These are phyloP conservation scores for Ifrita kowaldi DNA, from an alignment of 2,113 vertebrate genomes.

Conservation along the genomic window DNA sequence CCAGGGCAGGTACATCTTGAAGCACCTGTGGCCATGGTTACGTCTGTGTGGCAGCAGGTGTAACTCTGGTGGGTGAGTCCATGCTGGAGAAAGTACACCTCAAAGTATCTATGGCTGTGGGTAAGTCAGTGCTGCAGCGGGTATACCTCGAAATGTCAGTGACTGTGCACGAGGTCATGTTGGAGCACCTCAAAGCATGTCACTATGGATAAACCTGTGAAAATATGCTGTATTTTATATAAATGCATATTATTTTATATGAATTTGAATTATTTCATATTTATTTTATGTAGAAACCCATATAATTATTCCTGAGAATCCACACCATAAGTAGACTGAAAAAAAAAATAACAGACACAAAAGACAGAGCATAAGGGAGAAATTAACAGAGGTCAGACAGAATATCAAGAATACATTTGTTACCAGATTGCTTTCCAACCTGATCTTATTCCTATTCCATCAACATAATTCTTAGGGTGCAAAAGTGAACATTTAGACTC, in stretches of 20 bases:
- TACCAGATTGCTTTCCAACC: not conserved
- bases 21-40: not conserved
- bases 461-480: not conserved
- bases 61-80: not conserved
- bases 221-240: not conserved
- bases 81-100: not conserved
- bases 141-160: no score
- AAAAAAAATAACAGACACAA: not conserved
- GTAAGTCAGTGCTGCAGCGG: not conserved
- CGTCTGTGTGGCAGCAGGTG: not conserved
- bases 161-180: no score
- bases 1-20: not conserved
- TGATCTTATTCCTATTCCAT: not conserved
- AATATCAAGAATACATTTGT: not conserved
- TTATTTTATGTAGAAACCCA: not conserved
- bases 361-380: not conserved
- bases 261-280: not conserved
- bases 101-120: not conserved
- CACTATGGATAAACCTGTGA: not conserved
- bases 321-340: not conserved
- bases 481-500: not conserved
- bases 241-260: not conserved
- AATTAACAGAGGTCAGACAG: not conserved
- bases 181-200: not conserved
- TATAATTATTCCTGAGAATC: not conserved